Conservation (phyloP, 2,113 vertebrate species). For the Ceratotherium simum region DNA sequence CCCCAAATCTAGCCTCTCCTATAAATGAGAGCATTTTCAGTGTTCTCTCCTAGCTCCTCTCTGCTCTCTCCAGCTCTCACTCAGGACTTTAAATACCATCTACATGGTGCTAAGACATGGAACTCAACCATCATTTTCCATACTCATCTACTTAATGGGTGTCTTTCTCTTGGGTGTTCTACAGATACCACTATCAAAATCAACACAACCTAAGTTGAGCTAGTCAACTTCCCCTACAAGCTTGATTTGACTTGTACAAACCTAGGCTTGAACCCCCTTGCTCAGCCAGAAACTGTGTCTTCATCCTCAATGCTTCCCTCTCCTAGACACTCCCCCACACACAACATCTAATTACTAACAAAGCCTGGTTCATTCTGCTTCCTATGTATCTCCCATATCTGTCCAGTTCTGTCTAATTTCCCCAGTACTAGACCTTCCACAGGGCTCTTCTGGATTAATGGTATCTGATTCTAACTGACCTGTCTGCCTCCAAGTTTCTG, state of each 20-base stretch:
- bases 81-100: background rate
- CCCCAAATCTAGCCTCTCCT: background rate
- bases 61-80: background rate
- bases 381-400: fast-evolving
- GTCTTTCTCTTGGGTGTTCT: background rate
- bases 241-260: background rate
- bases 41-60: background rate
- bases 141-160: too few species aligned
- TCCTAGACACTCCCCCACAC: fast-evolving
- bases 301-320: background rate
- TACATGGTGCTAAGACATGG: background rate
- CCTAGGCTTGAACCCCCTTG: background rate
- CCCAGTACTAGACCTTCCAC: background rate
- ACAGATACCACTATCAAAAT: background rate
- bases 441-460: background rate
- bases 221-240: background rate
- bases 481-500: background rate
- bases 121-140: background rate
- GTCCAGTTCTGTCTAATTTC: background rate
- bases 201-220: background rate
- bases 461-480: background rate
- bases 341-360: background rate
- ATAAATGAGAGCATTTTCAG: background rate
- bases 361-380: background rate
- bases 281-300: background rate